phyloP scores from a whole-genome alignment of 1,140 invertebrate genomes.

The Zaprionus capensis region DNA sequence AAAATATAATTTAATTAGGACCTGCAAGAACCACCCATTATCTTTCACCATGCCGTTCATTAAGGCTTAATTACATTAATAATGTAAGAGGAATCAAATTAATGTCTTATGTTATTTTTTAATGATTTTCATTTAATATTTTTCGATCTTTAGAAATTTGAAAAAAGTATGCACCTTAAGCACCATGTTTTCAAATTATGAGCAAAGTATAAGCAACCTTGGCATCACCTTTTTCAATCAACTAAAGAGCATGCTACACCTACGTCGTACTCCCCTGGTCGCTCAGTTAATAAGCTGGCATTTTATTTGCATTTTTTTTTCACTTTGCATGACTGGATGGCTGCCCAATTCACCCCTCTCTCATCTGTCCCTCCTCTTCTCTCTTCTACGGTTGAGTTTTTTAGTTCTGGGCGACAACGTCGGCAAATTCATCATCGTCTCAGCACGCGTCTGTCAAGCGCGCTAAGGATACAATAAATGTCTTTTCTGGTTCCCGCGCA shows the following conservation, averaged over 20 bases:
- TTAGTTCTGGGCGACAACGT: constrained; percentile 57
- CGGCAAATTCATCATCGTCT: constrained; percentile 80
- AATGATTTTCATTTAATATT: too few species aligned
- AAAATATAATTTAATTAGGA: constrained; percentile 54
- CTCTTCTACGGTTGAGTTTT: constrained; percentile 35
- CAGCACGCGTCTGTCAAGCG: constrained; percentile 78
- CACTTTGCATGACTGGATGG: constrained; percentile 53
- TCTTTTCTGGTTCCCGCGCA: constrained; percentile 68
- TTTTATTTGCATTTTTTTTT: constrained; percentile 80
- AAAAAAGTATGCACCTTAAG: too few species aligned
- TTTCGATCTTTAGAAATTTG: too few species aligned
- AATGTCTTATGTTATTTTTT: too few species aligned
- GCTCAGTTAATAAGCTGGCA: constrained; percentile 71
- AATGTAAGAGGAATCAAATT: too few species aligned
- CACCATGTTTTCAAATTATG: not conserved
- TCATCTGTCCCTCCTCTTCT: constrained; percentile 2
- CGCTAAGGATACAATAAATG: constrained; percentile 82
- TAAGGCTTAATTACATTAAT: too few species aligned
- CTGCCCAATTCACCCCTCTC: constrained; percentile 57
- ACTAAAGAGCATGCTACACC: constrained; percentile 65
- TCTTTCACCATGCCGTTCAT: not conserved
- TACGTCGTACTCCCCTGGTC: constrained; percentile 6
- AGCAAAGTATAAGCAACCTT: constrained; percentile 38
- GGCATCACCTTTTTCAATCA: constrained; percentile 79
- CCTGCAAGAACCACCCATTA: not conserved